These are phyloP conservation scores for Trochalopteron elliotii DNA, from an alignment of 2,113 vertebrate genomes.

Conservation along the genomic window DNA sequence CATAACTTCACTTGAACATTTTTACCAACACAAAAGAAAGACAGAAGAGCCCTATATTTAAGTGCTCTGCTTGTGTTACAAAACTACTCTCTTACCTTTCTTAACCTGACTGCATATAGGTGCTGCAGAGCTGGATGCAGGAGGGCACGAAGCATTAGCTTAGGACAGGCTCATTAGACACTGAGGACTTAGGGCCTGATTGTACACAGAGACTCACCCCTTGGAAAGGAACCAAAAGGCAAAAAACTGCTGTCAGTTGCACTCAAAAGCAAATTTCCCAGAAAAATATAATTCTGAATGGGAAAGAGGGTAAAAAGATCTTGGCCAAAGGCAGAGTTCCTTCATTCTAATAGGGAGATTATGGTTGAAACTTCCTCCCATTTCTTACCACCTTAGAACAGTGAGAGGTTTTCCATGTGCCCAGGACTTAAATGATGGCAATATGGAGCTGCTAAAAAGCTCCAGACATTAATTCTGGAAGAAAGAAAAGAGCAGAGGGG, in stretches of 20 bases:
- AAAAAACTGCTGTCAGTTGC: neutral
- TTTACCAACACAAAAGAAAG: neutral
- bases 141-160: neutral
- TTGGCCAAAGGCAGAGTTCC: neutral
- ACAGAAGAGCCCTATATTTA: neutral
- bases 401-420: neutral
- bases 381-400: neutral
- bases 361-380: neutral
- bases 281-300: neutral
- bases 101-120: neutral
- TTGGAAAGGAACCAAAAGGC: neutral
- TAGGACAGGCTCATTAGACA: neutral
- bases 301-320: neutral
- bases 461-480: neutral
- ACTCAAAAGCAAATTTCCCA: neutral
- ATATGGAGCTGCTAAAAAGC: neutral
- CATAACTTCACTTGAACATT: neutral
- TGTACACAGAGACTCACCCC: accelerated
- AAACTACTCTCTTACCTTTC: neutral
- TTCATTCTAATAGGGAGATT: neutral
- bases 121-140: neutral
- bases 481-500: neutral
- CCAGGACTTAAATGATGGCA: neutral
- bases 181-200: neutral
- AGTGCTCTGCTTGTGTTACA: neutral